Base-by-base conservation (phyloP, 2,113 vertebrate species). In the Pachyramphus minor region DNA sequence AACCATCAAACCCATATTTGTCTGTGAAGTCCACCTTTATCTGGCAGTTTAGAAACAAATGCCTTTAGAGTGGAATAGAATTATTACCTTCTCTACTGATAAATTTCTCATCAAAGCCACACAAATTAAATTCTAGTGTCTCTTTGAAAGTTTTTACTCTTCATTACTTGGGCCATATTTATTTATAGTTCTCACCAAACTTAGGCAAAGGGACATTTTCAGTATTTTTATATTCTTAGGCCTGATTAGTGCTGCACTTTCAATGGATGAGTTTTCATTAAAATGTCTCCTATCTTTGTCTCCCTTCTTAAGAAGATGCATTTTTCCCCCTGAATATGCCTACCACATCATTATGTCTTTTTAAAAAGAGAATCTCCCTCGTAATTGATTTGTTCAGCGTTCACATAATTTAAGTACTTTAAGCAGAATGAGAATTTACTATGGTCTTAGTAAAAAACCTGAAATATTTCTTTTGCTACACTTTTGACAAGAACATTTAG, bases 111-210 rank as follows among this genome's bases (percentile, higher is more conserved):
- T 76, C 82, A 78, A 91, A 93, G 59, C 42, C 44, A 22, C 82
- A 58, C 50, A 84, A 91, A 97, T 90, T 67, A 84, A 95, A 91
- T 93, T 52, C 44, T 31, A 47, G 45, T 83, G 13, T 69, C 33
- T 71, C 64, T 93, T 93, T 45, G 47, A 33, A 21, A 78, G n/a
- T 21, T 87, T 59, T 77, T 77, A 5, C 17, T 90, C 45, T 71
- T 88, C 17, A 16, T 79, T 83, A 30, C 42, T 74, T 80, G 35
- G n/a, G 9, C 59, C 4, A 5, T 81, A 35, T 88, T 92, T 91
- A 80, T 87, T 89, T 79, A 35, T 62, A 66, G 49, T 39, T 93
- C 35, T 84, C 25, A 14, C 33, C 5, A 6, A 82, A 84, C 19
- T 59, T 81, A 44, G 56, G 39, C 23, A 81, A 60, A 89, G 75